Base-by-base conservation (phyloP, 1,140 invertebrate species). In the Saccostrea echinata region DNA sequence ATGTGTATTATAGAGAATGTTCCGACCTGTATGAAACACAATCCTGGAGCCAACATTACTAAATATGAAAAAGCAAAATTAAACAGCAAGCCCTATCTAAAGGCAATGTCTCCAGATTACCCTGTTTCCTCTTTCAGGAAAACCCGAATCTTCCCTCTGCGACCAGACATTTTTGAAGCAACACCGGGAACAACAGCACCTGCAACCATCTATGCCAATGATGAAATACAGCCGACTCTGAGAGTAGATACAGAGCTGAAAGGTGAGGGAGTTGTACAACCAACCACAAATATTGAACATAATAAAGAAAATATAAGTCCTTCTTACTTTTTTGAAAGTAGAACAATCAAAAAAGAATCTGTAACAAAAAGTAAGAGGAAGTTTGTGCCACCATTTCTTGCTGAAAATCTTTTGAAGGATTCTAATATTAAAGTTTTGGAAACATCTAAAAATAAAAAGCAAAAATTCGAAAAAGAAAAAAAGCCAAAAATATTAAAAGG, bases 351-450 rank as follows among this genome's bases (percentile, higher is more conserved):
- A n/a, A n/a, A n/a, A n/a, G n/a, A n/a, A n/a, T n/a, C n/a, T n/a
- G n/a, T n/a, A n/a, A n/a, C n/a, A 52, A 35, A 86, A 89, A 76
- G 33, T 80, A 43, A 83, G 24, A 86, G 51, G 61, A 89, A 68
- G 52, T 86, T 89, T 86, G 85, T 86, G 27, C 51, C 88, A 64
- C 85, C 81, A 53, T 84, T 83, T 35, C 27, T 84, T 4, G 27
- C 35, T 11, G 88, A 53, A 64, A 86, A 89, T 83, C 27, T 83
- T 21, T 16, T 68, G n/a, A n/a, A n/a, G n/a, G n/a, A n/a, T n/a
- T n/a, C n/a, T n/a, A n/a, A n/a, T n/a, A n/a, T n/a, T n/a, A n/a
- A n/a, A n/a, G n/a, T n/a, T n/a, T n/a, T n/a, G n/a, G n/a, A n/a
- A n/a, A n/a, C n/a, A n/a, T n/a, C 21, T 71, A 43, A 43, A 21